Evolutionary conservation across 2,113 vertebrate species (phyloP), one percentile per base, ranked within the genome.

Genomic region (Edolisoma coerulescens): DNA sequence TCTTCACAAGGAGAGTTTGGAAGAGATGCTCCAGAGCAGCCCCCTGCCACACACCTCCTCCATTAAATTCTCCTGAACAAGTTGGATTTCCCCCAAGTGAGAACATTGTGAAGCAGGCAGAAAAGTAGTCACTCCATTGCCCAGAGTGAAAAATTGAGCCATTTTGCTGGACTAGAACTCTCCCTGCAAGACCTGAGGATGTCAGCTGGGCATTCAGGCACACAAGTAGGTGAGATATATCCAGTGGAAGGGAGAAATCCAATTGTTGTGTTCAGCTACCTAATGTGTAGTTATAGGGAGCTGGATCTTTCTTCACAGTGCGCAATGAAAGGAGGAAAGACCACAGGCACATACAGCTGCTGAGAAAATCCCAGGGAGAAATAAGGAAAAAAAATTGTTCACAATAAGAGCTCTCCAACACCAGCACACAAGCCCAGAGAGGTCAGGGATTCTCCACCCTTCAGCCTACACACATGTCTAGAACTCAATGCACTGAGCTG

Each of bases 191-290:
- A 73, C 7, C n/a, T 61, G 19, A 20, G 35, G 17, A 60, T 4
- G 4, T 18, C 49, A 73, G 2, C 0, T 44, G 19, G 30, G 39
- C 84, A 67, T 39, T 78, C 13, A 77, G 30, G 50, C 37, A 54
- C 13, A 32, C 13, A 35, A 49, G 33, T 7, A 65, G 7, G 4
- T 1, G 0, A 77, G 52, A n/a, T 32, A 23, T 1, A 78, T 17
- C 18, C 6, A 47, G 13, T 0, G 16, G 27, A 71, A 84, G 8
- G 5, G 7, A 21, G 57, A 77, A 84, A 79, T 63, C 16, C 9
- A 44, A 1, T 3, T 0, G 0, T 0, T 69, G 45, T 23, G 28
- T 63, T 68, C 61, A 68, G 28, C 42, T 73, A 44, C 30, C 18
- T 84, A 79, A 79, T 1, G 3, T 0, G 2, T 21, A 60, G 32